Conservation (phyloP, 2,113 vertebrate species). For the Xenopus tropicalis region UCB_Xtro_10.0 CM004446.2:70548501-70549000, state of each 20-base stretch:
- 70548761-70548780: conserved; percentile 70
- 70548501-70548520: no score
- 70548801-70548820: conserved; percentile 61
- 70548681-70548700: conserved; percentile 64
- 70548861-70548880: conserved; percentile 51
- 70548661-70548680: conserved; percentile 51
- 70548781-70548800: conserved; percentile 67
- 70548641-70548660: conserved; percentile 44
- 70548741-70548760: conserved; percentile 72
- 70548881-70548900: conserved; percentile 56
- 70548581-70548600: conserved; percentile 5
- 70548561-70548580: no score
- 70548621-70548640: conserved; percentile 48
- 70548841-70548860: conserved; percentile 58
- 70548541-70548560: no score
- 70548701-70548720: conserved; percentile 61
- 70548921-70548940: conserved; percentile 59
- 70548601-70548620: not conserved
- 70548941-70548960: conserved; percentile 45
- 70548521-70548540: no score
- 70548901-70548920: conserved; percentile 47
- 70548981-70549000: not conserved
- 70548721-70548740: conserved; percentile 70
- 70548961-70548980: not conserved
- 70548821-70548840: conserved; percentile 53